Evolutionary conservation across 2,797 vertebrate genomes (phyloP), one percentile per base, ranked within the genome.

Genomic region (Manis pentadactyla): DNA sequence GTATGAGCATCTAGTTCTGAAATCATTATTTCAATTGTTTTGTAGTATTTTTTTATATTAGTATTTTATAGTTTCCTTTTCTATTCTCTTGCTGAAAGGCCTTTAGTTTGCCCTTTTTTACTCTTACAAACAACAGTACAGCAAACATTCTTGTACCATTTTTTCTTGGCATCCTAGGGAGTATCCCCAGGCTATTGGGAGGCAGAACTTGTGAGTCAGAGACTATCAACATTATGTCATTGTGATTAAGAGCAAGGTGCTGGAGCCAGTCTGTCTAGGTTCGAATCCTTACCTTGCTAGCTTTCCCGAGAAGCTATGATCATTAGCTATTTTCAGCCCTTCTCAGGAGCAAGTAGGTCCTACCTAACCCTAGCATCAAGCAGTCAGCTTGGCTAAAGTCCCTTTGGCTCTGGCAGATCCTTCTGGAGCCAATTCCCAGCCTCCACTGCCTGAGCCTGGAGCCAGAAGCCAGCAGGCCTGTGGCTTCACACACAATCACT

Each of bases 401-500:
- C 53, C 74, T 29, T 90, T 96, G 95, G 89, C 91, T 73, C 39
- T 0, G 0, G 25, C 5, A 15, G 23, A 14, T 71, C 49, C 46
- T 87, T 21, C 14, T 23, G 10, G 37, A 79, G 42, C 91, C 91
- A 64, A 0, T 89, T 86, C 82, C 88, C 61, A 89, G 83, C 51
- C 31, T 21, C 17, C 37, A 61, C 21, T 71, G 55, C 79, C 42
- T 83, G 19, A 11, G 83, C 55, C 90, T 34, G 31, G 31, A 87
- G 94, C 90, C 90, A 97, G 93, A 86, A 23, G 77, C 18, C 81
- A 95, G 87, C 90, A 85, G 74, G 94, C 74, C 29, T 29, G 46
- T 25, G 91, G 59, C 64, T 93, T 93, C 73, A 51, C 10, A 29
- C 2, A 39, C 12, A 63, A 64, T 69, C 73, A 53, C 51, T 31